Evolutionary conservation across 2,888 invertebrate species (phyloP), one percentile per base, ranked within the genome.

Genomic region (Pseudoips prasinana): DNA sequence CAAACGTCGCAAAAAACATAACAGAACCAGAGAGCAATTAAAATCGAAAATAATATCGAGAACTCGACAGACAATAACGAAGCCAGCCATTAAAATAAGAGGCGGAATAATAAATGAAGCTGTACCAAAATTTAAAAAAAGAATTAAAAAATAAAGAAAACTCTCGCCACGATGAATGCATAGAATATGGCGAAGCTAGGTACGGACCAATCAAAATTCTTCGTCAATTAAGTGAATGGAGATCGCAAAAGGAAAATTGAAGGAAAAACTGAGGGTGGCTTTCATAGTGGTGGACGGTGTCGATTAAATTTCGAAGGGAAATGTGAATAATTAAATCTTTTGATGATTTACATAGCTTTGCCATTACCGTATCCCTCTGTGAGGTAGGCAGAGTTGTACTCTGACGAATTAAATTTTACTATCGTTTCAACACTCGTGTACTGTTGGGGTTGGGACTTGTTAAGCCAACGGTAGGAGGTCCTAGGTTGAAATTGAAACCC

Each of bases 191-290:
- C 80, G 76, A 14, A 14, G 14, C 7, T 65, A 65, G 66, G 64
- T 68, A 69, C 71, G 59, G 64, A 82, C 86, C 86, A 88, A 88
- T 88, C 87, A 87, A 87, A 87, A 87, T 87, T 85, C 85, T 76
- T 81, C 85, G 84, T 83, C 87, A 88, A 88, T 88, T 88, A 88
- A 87, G 79, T 73, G 80, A 80, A 64, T 74, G 75, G 79, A 85
- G 85, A 86, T 86, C 79, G 84, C 72, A 82, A 85, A 87, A 83
- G 84, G 84, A 87, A 88, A 87, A 87, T 85, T 85, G 80, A 78
- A 86, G 85, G 81, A 79, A 86, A 83, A 80, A 75, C 82, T 78
- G 77, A 80, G 87, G 83, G 85, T 77, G 74, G 77, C 68, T 76
- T 68, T 48, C 55, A 61, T 70, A 70, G 76, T 43, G 74, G 56